These are phyloP conservation scores for Mystacornis crossleyi DNA, from an alignment of 2,113 vertebrate genomes.

Conservation along the genomic window DNA sequence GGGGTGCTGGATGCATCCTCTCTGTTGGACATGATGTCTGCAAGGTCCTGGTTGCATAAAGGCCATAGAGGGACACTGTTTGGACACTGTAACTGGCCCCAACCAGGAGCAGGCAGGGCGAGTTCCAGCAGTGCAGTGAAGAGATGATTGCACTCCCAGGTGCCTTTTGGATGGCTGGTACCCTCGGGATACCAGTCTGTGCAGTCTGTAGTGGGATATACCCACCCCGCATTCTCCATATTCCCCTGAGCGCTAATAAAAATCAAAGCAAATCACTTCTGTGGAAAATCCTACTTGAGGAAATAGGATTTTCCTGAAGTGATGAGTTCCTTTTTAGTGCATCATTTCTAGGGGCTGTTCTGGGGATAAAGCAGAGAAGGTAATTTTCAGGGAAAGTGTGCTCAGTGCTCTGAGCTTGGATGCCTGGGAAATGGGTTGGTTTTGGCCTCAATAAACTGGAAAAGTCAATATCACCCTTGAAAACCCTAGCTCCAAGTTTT, in stretches of 20 bases:
- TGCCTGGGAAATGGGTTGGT: not conserved
- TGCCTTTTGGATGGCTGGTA: not conserved
- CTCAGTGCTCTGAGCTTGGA: not conserved
- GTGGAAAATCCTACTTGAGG: not conserved
- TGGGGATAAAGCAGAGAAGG: not conserved
- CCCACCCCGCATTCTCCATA: rapidly evolving
- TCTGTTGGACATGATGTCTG: not conserved
- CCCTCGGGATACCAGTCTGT: not conserved
- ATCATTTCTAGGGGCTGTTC: not conserved
- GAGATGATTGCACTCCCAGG: not conserved
- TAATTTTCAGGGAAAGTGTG: not conserved
- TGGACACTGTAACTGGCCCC: not conserved
- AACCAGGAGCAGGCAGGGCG: not conserved
- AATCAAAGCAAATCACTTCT: not conserved
- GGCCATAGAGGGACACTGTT: not conserved
- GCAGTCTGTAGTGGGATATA: too few species aligned
- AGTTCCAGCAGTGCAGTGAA: not conserved
- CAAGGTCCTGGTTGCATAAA: not conserved
- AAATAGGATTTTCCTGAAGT: not conserved
- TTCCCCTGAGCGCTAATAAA: not conserved
- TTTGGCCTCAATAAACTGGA: not conserved
- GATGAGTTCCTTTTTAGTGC: not conserved
- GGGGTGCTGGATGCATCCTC: not conserved
- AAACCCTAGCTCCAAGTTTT: not conserved
- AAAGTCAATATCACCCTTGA: not conserved